phyloP scores from a whole-genome alignment of 1,140 invertebrate species.

The Sinonovacula constricta region DNA sequence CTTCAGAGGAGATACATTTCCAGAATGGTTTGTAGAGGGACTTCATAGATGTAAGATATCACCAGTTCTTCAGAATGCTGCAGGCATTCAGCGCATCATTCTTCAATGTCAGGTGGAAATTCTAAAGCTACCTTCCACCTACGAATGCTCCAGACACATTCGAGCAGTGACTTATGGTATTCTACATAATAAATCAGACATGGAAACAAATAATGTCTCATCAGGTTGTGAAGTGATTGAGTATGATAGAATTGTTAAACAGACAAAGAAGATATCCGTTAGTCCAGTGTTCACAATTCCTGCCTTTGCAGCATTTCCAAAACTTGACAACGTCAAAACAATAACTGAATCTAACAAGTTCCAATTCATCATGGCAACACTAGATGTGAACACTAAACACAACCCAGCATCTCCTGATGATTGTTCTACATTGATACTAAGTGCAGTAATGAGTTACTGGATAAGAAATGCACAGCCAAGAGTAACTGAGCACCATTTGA shows the following conservation, averaged over 20 bases:
- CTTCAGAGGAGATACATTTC: constrained; percentile 70
- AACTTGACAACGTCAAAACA: constrained; percentile 56
- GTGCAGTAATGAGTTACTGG: constrained; percentile 85
- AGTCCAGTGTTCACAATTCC: constrained; percentile 55
- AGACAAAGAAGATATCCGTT: constrained; percentile 66
- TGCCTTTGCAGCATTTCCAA: constrained; percentile 62
- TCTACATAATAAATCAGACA: constrained; percentile 71
- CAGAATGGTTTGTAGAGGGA: constrained; percentile 84
- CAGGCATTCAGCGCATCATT: constrained; percentile 83
- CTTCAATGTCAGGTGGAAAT: constrained; percentile 87
- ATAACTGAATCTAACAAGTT: constrained; percentile 39
- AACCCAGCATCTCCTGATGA: constrained; percentile 76
- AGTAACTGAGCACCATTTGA: constrained; percentile 59
- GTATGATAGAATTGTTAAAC: constrained; percentile 70
- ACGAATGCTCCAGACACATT: constrained; percentile 83
- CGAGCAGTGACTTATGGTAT: constrained; percentile 84
- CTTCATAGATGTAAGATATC: constrained; percentile 82
- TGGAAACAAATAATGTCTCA: constrained; percentile 1
- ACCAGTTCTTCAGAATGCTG: constrained; percentile 84
- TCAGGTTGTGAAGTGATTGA: constrained; percentile 73
- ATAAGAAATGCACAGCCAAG: constrained; percentile 77
- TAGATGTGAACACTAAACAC: constrained; percentile 78
- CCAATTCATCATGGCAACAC: constrained; percentile 58
- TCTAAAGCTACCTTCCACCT: constrained; percentile 81
- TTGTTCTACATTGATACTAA: constrained; percentile 80